These are phyloP conservation scores for Tuberolachnus salignus DNA, from an alignment of 2,888 invertebrate species.

Conservation along the genomic window DNA sequence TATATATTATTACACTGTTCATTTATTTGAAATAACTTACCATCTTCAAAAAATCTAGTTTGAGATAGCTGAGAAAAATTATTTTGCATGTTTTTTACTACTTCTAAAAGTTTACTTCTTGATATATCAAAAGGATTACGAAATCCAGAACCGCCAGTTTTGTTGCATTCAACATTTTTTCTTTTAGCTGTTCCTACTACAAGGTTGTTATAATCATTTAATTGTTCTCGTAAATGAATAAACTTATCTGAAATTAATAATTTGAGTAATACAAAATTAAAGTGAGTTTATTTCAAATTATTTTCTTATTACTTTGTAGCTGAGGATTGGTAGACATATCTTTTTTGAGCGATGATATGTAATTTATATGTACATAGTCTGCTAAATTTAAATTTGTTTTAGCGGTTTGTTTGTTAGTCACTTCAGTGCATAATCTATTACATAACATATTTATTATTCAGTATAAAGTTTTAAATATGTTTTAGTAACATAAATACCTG, in stretches of 20 bases:
- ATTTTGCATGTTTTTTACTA: conserved; percentile 91
- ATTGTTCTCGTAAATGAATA: conserved; percentile 79
- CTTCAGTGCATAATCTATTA: conserved; percentile 75
- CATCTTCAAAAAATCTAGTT: conserved; percentile 78
- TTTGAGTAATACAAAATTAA: conserved; percentile 22
- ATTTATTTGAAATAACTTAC: conserved; percentile 60
- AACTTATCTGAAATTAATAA: conserved; percentile 72
- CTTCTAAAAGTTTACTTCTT: conserved; percentile 84
- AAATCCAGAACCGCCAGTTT: conserved; percentile 73
- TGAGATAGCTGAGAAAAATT: conserved; percentile 85
- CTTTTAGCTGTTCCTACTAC: conserved; percentile 74
- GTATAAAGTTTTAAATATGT: neutral
- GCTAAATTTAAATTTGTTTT: conserved; percentile 57
- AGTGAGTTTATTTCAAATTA: neutral
- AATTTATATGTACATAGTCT: conserved; percentile 78
- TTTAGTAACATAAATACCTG: conserved; percentile 61
- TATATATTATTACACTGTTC: too few relatives aligned
- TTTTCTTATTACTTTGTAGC: conserved; percentile 66
- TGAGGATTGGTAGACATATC: conserved; percentile 82
- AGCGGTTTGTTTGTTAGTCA: conserved; percentile 65
- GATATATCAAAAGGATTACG: conserved; percentile 97
- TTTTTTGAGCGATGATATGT: conserved; percentile 75
- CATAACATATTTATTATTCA: conserved; percentile 4
- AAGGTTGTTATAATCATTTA: conserved; percentile 84
- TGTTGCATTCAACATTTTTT: conserved; percentile 60